Percentiles rank a stretch among this genome's conserved stretches.
Evolutionary conservation across 2,113 vertebrate species (phyloP).

Genomic region (Cyrtonyx montezumae): DNA sequence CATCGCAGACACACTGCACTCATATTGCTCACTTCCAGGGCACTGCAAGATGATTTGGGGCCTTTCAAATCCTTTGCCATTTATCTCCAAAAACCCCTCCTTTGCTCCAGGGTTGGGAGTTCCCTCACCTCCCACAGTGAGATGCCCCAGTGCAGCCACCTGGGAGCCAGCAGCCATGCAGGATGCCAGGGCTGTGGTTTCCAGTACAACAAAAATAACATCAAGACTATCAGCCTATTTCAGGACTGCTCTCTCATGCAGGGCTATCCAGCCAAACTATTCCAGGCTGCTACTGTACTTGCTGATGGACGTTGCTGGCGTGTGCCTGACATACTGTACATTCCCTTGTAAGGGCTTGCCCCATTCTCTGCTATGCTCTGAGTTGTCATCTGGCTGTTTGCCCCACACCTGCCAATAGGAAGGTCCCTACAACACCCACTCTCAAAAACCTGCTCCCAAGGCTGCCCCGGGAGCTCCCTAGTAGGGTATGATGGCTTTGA

Average conservation of each 20-base stretch:
- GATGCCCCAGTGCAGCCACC: neutral
- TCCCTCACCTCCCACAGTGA: fast-evolving
- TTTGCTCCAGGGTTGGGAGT: neutral
- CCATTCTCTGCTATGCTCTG: slow-evolving; percentile 24
- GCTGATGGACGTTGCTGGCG: neutral
- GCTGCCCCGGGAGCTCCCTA: neutral
- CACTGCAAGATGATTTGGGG: neutral
- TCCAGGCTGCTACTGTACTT: slow-evolving; percentile 69
- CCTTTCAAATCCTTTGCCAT: neutral
- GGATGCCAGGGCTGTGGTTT: slow-evolving; percentile 18
- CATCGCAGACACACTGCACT: fast-evolving
- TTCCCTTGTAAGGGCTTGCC: slow-evolving; percentile 71
- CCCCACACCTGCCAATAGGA: slow-evolving; percentile 49
- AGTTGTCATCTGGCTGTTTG: slow-evolving; percentile 32
- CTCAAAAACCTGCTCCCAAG: neutral
- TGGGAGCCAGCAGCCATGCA: neutral
- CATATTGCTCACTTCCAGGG: neutral
- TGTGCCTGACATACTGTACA: slow-evolving; percentile 66
- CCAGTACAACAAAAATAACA: slow-evolving; percentile 61
- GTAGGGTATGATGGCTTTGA: neutral
- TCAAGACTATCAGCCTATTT: slow-evolving; percentile 59
- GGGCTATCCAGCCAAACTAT: slow-evolving; percentile 44
- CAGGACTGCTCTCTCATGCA: slow-evolving; percentile 39
- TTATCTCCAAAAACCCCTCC: neutral
- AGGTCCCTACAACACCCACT: neutral